A percentile compares a stretch with the other conserved stretches of the same genome.
Evolutionary conservation across 2,888 invertebrate genomes (phyloP).

Genomic region (Polyommatus icarus): DNA sequence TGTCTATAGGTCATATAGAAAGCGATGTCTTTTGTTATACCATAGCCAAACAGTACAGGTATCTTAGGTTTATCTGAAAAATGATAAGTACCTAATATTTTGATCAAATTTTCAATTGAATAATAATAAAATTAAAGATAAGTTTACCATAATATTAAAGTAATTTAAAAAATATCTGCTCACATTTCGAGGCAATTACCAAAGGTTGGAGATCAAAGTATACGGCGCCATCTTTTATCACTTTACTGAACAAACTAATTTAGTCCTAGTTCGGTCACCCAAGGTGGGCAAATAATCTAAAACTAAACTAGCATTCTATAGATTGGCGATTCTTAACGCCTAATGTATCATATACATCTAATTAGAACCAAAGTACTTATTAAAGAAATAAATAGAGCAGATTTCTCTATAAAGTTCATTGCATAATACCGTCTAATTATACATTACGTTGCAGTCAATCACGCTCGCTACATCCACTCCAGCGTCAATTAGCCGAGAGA

Average conservation of each 20-base stretch:
- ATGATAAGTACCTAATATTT: no score
- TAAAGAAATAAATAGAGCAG: constrained; percentile 28
- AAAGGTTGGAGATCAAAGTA: neutral
- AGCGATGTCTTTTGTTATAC: neutral
- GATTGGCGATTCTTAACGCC: neutral
- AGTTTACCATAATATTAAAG: no score
- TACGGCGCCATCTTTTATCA: neutral
- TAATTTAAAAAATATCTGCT: no score
- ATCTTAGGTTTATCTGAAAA: neutral
- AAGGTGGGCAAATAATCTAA: neutral
- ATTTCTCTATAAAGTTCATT: constrained; percentile 32
- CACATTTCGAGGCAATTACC: neutral
- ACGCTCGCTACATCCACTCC: constrained; percentile 36
- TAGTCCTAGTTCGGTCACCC: neutral
- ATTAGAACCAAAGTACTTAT: neutral
- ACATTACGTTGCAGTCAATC: constrained; percentile 42
- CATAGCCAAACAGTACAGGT: neutral
- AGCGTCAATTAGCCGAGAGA: constrained; percentile 41
- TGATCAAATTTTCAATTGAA: no score
- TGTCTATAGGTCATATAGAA: neutral
- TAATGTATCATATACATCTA: neutral
- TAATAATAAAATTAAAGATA: no score
- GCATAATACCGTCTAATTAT: constrained; percentile 39
- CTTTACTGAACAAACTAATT: neutral
- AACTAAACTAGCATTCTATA: neutral